Evolutionary conservation across 2,797 vertebrate genomes (phyloP).

Genomic region (Gymnothorax reevesii): DNA sequence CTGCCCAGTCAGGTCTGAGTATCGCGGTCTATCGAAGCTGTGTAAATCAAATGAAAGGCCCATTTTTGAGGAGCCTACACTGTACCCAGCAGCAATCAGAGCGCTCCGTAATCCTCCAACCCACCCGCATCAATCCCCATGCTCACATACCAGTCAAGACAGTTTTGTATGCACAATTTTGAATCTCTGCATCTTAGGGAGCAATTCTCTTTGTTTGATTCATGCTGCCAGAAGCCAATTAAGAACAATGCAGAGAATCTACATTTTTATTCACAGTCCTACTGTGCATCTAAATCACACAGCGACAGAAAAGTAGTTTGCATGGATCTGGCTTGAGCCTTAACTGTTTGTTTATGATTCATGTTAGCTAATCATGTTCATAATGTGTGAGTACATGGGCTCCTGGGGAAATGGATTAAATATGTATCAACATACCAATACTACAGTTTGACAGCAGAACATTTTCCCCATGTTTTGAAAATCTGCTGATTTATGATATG

Average conservation of each 20-base stretch:
- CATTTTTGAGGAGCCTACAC: neutral
- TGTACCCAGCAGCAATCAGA: neutral
- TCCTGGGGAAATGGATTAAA: neutral
- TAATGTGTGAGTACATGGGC: neutral
- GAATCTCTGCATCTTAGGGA: neutral
- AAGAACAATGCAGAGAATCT: neutral
- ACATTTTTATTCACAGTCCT: neutral
- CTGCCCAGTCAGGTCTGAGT: slow-evolving; percentile 1
- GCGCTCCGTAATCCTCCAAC: neutral
- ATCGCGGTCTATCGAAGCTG: neutral
- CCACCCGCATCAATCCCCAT: neutral
- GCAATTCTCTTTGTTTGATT: slow-evolving; percentile 2
- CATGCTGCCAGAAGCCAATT: neutral
- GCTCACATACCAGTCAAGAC: neutral
- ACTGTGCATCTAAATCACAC: neutral
- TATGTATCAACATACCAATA: neutral
- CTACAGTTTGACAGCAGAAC: neutral
- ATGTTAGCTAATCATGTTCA: neutral
- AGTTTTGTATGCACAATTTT: neutral
- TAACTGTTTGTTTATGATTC: neutral
- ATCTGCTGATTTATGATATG: neutral
- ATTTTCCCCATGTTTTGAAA: neutral
- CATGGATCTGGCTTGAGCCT: neutral
- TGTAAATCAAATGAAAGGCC: neutral
- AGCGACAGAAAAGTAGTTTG: neutral